Evolutionary conservation across 2,888 invertebrate genomes (phyloP), one percentile per base, ranked within the genome.

Genomic region (Cephus nigrinus): DNA sequence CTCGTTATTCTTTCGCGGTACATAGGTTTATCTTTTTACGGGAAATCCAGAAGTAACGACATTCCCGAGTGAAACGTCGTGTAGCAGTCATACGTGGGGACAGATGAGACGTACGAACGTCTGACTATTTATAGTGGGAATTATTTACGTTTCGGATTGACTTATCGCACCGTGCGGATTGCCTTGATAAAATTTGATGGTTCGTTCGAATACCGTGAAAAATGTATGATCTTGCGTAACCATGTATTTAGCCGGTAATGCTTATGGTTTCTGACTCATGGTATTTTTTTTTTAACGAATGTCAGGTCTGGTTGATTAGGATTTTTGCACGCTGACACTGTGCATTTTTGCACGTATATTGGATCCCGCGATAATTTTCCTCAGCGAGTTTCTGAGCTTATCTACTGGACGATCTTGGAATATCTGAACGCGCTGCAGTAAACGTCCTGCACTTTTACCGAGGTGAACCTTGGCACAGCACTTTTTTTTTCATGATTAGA

Each of bases 311-410:
- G 55, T 23, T 55, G 55, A 2, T 55, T 55, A 55, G 2, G 23
- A 55, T 55, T 55, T 55, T 55, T 55, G 23, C 69, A 35, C 71
- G 83, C 82, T 84, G 85, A 84, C 86, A 85, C 85, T 84, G 86
- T 81, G 82, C 82, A 85, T 86, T 86, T 85, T 84, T 85, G 80
- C 85, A 85, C 85, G 85, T 80, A 79, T 80, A 69, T 55, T 55
- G 55, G 55, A 55, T 55, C 55, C 23, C 55, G 55, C 23, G 55
- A 55, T 55, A 55, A 55, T 55, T 55, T 55, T 55, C 2, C 55
- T 23, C 55, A 23, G 55, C 55, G 23, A 55, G 55, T 55, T 23
- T 9, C 55, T 55, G 23, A 55, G 23, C 55, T 55, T 55, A 55
- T 55, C 55, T 55, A 23, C 55, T 55, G 55, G 55, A 55, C 55